These are phyloP conservation scores for Zygaena filipendulae DNA, from an alignment of 2,888 invertebrate genomes.

Conservation along the genomic window DNA sequence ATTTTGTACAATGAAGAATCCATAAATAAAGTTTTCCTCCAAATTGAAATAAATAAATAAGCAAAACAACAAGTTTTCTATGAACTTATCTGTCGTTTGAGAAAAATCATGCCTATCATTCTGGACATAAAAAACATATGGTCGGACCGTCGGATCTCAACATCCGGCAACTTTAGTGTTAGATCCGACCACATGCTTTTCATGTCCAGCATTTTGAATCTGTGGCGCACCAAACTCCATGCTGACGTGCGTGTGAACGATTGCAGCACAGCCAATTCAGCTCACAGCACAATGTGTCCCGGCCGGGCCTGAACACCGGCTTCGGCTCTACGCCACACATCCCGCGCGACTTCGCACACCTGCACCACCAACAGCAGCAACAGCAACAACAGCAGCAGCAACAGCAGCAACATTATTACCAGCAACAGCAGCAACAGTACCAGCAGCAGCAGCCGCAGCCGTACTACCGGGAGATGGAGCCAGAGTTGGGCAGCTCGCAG, in stretches of 20 bases:
- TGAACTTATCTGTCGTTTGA: too few species aligned
- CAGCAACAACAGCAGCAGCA: conserved; percentile 21
- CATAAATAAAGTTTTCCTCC: too few species aligned
- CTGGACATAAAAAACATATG: too few species aligned
- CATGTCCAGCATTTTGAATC: too few species aligned
- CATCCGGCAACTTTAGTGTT: too few species aligned
- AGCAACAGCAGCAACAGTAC: conserved; percentile 31
- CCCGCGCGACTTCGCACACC: conserved; percentile 33
- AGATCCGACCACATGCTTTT: too few species aligned
- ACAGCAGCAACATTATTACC: conserved; percentile 21
- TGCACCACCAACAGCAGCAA: conserved; percentile 21
- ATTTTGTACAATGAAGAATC: too few species aligned
- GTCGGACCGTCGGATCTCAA: too few species aligned
- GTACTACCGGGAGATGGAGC: conserved; percentile 37
- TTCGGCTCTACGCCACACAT: conserved; percentile 65
- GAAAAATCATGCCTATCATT: too few species aligned
- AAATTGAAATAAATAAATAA: too few species aligned
- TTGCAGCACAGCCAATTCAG: conserved; percentile 67
- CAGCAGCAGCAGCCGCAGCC: conserved; percentile 23
- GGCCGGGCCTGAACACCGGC: conserved; percentile 29
- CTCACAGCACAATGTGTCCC: conserved; percentile 63
- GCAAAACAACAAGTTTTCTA: too few species aligned
- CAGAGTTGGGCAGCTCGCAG: conserved; percentile 61
- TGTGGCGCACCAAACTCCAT: too few species aligned
- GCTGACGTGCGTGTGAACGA: conserved; percentile 3